phyloP scores from a whole-genome alignment of 2,888 invertebrate species.

The Eilema caniola region DNA sequence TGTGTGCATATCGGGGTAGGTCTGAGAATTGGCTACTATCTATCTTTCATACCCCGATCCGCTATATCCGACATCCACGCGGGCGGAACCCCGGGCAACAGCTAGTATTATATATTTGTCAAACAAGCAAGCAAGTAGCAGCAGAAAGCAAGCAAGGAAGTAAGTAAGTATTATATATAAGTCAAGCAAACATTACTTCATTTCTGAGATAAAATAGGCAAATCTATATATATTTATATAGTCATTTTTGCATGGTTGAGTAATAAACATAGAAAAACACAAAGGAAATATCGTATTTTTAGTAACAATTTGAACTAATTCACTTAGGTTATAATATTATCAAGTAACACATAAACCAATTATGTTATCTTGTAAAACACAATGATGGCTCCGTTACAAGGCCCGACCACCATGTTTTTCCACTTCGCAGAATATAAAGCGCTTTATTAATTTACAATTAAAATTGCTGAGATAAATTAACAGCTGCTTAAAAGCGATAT shows the following conservation, averaged over 20 bases:
- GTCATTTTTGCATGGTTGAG: not conserved
- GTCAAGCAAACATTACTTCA: too few species aligned
- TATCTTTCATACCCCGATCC: too few species aligned
- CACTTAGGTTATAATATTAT: conserved; percentile 1
- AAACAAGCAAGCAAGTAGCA: too few species aligned
- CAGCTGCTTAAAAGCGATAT: conserved; percentile 35
- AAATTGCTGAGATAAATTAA: conserved; percentile 42
- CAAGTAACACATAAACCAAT: conserved; percentile 5
- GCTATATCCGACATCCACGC: too few species aligned
- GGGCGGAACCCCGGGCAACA: too few species aligned
- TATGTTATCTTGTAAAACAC: conserved; percentile 25
- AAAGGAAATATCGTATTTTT: not conserved
- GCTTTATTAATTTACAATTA: conserved; percentile 40
- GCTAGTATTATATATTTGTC: too few species aligned
- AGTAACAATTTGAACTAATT: conserved; percentile 11
- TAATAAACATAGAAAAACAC: not conserved
- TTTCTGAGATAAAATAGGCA: too few species aligned
- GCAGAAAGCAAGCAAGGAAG: too few species aligned
- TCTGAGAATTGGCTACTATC: too few species aligned
- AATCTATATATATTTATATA: too few species aligned
- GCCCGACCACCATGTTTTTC: conserved; percentile 20
- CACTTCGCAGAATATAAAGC: conserved; percentile 43
- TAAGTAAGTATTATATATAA: too few species aligned
- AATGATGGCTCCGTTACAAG: conserved; percentile 26
- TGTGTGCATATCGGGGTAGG: too few species aligned